Base-by-base conservation (phyloP, 2,113 vertebrate species). In the Anarrhichthys ocellatus region DNA sequence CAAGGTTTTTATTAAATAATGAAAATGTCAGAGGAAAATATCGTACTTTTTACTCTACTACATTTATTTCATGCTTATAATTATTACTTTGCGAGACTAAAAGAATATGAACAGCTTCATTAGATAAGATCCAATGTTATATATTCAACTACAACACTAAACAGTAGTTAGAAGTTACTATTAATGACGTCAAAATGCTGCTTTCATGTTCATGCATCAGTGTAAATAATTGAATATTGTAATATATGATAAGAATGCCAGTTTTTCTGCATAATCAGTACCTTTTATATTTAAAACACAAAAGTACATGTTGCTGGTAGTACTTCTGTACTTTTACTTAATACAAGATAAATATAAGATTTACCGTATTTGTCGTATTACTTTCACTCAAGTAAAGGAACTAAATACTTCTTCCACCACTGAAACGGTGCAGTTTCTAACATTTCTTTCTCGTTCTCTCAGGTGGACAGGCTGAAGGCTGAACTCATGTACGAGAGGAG, bases 401-500 rank as follows among this genome's bases (percentile, higher is more conserved):
- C 14, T 44, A 27, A 64, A 64, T 36, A 8, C 1, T 2, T 67
- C 48, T 56, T 15, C 22, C 40, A 29, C 0, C 11, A 10, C 2
- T 42, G 17, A 42, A 67, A 27, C 4, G n/a, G 4, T 44, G 9
- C 11, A 40, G 24, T 54, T 40, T 50, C 4, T 69, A 61, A 72
- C 10, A 36, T 61, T 42, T 32, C 34, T 15, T 6, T 58, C 6
- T 32, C 18, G 4, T 58, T 44, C 42, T 29, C 40, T 75, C 63
- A 94, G 94, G 95, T 97, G 88, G 98, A 99, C 13, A 90, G 94
- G 58, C 93, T 99, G 90, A 95, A 96, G 64, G 95, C 93, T 0
- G 97, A 99, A 90, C 95, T 99, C 63, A 92, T 96, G 83, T 93
- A 95, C 1, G 98, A 99, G 91, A 94, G 96, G 68, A 95, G 89